Conservation (phyloP, 2,888 invertebrate genomes). For the Ornithoptera alexandrae region DNA sequence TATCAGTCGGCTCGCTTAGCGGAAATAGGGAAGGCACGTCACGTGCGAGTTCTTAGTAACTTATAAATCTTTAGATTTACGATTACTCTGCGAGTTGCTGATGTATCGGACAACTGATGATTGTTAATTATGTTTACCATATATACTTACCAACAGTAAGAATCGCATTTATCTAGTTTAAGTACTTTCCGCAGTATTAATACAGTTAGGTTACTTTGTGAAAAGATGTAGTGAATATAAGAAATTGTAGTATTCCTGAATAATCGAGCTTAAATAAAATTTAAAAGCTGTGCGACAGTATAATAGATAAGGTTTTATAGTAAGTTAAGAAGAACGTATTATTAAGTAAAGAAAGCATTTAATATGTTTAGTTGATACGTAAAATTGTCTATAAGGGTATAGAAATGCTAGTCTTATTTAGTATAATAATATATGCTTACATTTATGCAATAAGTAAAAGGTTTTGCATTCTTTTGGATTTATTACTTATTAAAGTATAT, state of each 20-base stretch:
- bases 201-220: neutral
- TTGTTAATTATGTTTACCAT: slow-evolving; percentile 8
- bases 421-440: neutral
- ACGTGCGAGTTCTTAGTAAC: slow-evolving; percentile 26
- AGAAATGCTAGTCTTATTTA: slow-evolving; percentile 24
- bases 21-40: slow-evolving; percentile 12
- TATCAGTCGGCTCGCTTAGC: slow-evolving; percentile 10
- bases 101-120: slow-evolving; percentile 13
- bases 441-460: neutral
- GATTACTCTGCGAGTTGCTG: slow-evolving; percentile 16
- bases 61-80: slow-evolving; percentile 28
- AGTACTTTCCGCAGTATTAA: slow-evolving; percentile 26
- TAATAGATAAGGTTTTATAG: no score
- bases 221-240: neutral
- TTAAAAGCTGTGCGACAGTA: no score
- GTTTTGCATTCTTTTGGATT: neutral
- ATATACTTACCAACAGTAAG: slow-evolving; percentile 2
- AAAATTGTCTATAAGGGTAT: neutral
- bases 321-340: no score
- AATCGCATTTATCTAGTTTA: slow-evolving; percentile 29
- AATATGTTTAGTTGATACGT: neutral
- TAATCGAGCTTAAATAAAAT: no score
- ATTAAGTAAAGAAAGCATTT: neutral
- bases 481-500: neutral
- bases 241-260: neutral